A percentile compares a stretch with the other conserved stretches of the same genome.
phyloP scores from a whole-genome alignment of 2,888 invertebrate genomes.

The Cantharis nigra region DNA sequence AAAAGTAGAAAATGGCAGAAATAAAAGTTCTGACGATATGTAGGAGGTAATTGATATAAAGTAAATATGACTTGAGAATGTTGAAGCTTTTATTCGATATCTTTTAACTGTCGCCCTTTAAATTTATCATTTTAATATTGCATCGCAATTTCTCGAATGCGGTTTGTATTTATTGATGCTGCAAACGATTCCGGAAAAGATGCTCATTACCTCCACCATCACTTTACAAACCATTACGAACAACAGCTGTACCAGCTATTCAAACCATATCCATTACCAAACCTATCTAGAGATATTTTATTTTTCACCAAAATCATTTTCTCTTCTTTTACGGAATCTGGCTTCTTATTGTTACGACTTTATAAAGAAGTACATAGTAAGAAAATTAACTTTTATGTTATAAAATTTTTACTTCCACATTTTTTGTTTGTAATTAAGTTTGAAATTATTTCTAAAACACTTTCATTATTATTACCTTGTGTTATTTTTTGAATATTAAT shows the following conservation, averaged over 20 bases:
- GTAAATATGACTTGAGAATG: conserved; percentile 4
- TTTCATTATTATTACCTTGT: neutral
- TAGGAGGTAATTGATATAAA: conserved; percentile 1
- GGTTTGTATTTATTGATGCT: conserved; percentile 27
- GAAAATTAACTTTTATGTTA: conserved; percentile 2
- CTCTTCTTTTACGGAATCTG: conserved; percentile 15
- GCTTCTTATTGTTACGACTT: conserved; percentile 28
- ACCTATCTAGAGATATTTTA: conserved; percentile 28
- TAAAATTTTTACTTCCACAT: neutral
- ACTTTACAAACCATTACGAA: conserved; percentile 27
- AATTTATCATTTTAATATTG: conserved; percentile 32
- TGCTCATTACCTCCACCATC: conserved; percentile 28
- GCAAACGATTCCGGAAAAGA: conserved; percentile 30
- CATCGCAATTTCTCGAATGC: conserved; percentile 30
- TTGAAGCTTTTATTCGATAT: conserved; percentile 20
- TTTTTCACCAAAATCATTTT: conserved; percentile 24
- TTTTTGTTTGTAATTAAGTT: neutral
- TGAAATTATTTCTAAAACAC: neutral
- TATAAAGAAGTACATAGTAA: conserved; percentile 13
- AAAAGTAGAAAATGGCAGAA: neutral
- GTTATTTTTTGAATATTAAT: neutral
- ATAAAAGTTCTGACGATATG: neutral
- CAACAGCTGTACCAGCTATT: conserved; percentile 31
- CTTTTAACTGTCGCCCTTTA: neutral
- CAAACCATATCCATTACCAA: conserved; percentile 32